Evolutionary conservation across 2,888 invertebrate species (phyloP).

Genomic region (Allophyes oxyacanthae): DNA sequence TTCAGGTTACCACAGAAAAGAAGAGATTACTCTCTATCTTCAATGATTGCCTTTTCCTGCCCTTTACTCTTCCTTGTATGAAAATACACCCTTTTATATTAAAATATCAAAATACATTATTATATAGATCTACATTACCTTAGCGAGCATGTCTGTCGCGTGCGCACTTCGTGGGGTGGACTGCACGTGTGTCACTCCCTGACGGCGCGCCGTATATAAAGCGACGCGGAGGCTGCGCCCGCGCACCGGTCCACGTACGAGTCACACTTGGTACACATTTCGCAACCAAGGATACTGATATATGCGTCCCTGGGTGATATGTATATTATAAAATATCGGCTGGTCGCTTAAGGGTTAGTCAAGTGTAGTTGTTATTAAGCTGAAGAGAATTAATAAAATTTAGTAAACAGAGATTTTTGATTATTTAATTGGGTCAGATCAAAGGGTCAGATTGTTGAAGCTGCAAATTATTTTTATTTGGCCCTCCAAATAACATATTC

Average conservation of each 20-base stretch:
- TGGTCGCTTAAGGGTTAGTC: conserved; percentile 15
- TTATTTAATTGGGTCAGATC: no score
- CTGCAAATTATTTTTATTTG: no score
- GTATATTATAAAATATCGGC: conserved; percentile 22
- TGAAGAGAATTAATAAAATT: no score
- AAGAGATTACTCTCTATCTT: no score
- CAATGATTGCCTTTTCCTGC: no score
- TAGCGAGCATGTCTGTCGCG: conserved; percentile 82
- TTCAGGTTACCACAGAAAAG: no score
- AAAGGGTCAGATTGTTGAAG: no score
- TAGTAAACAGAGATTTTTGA: conserved; percentile 3
- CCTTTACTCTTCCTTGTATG: no score
- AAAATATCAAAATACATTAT: not conserved
- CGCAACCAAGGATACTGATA: conserved; percentile 76
- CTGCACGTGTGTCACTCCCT: conserved; percentile 73
- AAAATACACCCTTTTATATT: no score
- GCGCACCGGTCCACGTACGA: conserved; percentile 50
- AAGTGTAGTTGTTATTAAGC: conserved; percentile 7
- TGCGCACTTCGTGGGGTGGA: conserved; percentile 64
- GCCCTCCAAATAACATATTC: no score
- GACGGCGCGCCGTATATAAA: conserved; percentile 71
- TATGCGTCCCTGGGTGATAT: conserved; percentile 16
- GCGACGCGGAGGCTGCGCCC: conserved; percentile 51
- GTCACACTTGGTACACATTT: conserved; percentile 78
- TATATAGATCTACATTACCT: conserved; percentile 67